phyloP scores from a whole-genome alignment of 2,888 invertebrate species.

The Heliconius charithonia region DNA sequence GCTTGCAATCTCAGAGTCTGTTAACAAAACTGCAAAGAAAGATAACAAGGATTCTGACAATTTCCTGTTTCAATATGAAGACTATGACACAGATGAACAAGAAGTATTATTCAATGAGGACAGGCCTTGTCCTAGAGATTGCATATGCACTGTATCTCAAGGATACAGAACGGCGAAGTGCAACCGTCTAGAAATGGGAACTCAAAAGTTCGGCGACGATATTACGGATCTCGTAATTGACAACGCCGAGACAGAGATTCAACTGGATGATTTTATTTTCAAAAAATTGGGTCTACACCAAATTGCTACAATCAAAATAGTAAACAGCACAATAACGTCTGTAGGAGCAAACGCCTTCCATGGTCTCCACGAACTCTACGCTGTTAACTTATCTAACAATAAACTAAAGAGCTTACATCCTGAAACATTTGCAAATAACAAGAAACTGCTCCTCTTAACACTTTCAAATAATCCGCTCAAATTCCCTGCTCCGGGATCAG shows the following conservation, averaged over 20 bases:
- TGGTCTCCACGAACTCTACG: constrained; percentile 86
- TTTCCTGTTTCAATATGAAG: constrained; percentile 72
- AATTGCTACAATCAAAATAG: constrained; percentile 87
- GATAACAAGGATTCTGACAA: constrained; percentile 65
- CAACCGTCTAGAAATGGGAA: constrained; percentile 86
- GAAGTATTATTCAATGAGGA: constrained; percentile 77
- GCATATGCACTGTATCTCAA: constrained; percentile 85
- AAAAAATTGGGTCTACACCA: constrained; percentile 85
- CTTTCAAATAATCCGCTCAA: constrained; percentile 87
- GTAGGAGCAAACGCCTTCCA: constrained; percentile 88
- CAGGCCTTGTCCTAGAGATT: constrained; percentile 85
- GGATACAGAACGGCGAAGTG: constrained; percentile 86
- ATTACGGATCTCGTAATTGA: constrained; percentile 87
- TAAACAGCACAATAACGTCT: constrained; percentile 86
- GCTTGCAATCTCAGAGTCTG: constrained; percentile 68
- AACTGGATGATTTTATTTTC: constrained; percentile 85
- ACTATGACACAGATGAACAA: constrained; percentile 78
- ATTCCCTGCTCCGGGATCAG: constrained; percentile 69
- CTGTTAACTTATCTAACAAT: constrained; percentile 88
- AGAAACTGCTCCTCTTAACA: constrained; percentile 86
- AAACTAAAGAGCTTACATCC: constrained; percentile 87
- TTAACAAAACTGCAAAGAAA: constrained; percentile 69
- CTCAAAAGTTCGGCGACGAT: constrained; percentile 86
- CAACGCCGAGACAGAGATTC: constrained; percentile 84
- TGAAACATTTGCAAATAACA: constrained; percentile 87